Percentiles rank a stretch among this genome's conserved stretches.
These are phyloP conservation scores for Typhlichthys subterraneus DNA, from an alignment of 2,797 vertebrate genomes.

Conservation along the genomic window DNA sequence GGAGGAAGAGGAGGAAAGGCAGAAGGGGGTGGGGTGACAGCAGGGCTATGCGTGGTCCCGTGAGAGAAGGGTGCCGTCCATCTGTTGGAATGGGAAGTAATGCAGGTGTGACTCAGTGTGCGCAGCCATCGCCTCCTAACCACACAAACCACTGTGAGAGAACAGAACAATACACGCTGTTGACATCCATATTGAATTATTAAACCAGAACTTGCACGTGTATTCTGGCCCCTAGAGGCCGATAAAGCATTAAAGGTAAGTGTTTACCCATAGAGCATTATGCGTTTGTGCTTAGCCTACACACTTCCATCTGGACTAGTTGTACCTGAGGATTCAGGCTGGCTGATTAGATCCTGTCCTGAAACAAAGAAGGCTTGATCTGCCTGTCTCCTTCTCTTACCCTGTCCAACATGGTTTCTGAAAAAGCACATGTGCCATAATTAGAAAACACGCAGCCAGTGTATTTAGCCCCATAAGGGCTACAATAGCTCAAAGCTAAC, in stretches of 20 bases:
- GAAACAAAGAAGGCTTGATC: slow-evolving; percentile 29
- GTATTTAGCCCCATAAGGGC: slow-evolving; percentile 2
- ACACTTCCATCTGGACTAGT: neutral
- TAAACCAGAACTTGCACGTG: too few relatives aligned
- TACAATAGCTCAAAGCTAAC: slow-evolving; percentile 15
- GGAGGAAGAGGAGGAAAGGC: neutral
- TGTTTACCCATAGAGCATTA: too few relatives aligned
- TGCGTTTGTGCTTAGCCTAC: neutral
- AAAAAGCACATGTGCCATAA: slow-evolving; percentile 3
- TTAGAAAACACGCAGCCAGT: slow-evolving; percentile 20
- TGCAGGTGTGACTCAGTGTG: slow-evolving; percentile 51
- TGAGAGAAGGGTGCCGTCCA: slow-evolving; percentile 46
- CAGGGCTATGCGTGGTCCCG: slow-evolving; percentile 32
- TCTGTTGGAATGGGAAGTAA: slow-evolving; percentile 49
- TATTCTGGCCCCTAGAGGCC: too few relatives aligned
- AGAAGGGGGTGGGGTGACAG: slow-evolving; percentile 31
- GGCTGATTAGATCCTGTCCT: slow-evolving; percentile 34
- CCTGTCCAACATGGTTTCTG: slow-evolving; percentile 54
- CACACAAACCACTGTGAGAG: slow-evolving; percentile 30
- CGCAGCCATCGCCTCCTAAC: slow-evolving; percentile 64
- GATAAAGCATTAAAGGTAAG: too few relatives aligned
- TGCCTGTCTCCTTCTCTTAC: slow-evolving; percentile 45
- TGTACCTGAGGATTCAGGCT: slow-evolving; percentile 40
- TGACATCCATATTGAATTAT: too few relatives aligned
- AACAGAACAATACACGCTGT: neutral